Percentiles rank a stretch among this genome's conserved stretches.
phyloP scores from a whole-genome alignment of 2,113 vertebrate species.

The Leptocoma aspasia region DNA sequence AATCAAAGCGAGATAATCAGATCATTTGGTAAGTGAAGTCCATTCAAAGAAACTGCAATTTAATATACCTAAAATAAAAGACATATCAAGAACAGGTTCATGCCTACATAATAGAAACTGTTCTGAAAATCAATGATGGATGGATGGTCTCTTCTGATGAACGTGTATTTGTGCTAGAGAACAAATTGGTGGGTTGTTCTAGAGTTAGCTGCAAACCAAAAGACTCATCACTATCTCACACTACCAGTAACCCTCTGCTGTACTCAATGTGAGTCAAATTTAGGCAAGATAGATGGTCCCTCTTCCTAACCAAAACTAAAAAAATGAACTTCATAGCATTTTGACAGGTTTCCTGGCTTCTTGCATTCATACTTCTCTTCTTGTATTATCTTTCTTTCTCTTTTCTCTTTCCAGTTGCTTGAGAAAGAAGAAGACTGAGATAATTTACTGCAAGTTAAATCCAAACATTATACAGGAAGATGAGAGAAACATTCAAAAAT shows the following conservation, averaged over 20 bases:
- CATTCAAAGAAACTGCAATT: not conserved
- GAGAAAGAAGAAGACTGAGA: not conserved
- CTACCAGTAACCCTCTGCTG: not conserved
- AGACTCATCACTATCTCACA: not conserved
- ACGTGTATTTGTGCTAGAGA: not conserved
- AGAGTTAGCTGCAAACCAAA: not conserved
- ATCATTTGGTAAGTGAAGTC: not conserved
- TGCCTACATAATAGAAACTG: not conserved
- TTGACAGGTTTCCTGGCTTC: not conserved
- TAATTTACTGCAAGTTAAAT: not conserved
- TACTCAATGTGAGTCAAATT: not conserved
- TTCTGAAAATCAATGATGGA: not conserved
- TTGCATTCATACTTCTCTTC: not conserved
- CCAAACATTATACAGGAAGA: not conserved
- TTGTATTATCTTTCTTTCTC: not conserved
- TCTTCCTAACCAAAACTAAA: not conserved
- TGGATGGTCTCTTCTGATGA: not conserved
- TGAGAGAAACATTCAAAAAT: not conserved
- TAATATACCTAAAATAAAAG: not conserved
- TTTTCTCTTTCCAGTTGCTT: not conserved
- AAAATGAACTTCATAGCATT: not conserved
- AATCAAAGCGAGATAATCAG: not conserved
- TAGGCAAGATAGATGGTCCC: not conserved
- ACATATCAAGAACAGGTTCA: not conserved
- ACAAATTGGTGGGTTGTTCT: not conserved